These are phyloP conservation scores for Rousettus madagascariensis DNA, from an alignment of 2,797 vertebrate genomes.

Conservation along the genomic window DNA sequence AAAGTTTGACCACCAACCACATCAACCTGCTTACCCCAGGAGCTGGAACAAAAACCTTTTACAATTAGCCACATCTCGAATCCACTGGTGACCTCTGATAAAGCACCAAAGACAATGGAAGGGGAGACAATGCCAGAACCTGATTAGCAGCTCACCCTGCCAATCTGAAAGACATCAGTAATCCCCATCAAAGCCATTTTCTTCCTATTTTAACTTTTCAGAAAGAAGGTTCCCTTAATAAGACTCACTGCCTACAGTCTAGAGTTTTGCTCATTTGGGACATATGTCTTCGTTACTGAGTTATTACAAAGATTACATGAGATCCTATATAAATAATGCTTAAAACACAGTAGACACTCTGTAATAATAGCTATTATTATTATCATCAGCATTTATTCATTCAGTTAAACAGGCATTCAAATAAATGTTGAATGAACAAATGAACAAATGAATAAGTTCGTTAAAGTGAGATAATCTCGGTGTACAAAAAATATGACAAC, in stretches of 20 bases:
- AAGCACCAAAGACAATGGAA: neutral
- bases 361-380: constrained; percentile 29
- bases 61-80: neutral
- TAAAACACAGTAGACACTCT: neutral
- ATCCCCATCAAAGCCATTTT: neutral
- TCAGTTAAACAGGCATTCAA: constrained; percentile 4
- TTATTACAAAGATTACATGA: constrained; percentile 41
- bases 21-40: neutral
- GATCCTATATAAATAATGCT: constrained; percentile 42
- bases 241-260: neutral
- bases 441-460: constrained; percentile 6
- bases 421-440: constrained; percentile 45
- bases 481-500: neutral
- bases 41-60: neutral
- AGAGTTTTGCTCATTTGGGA: neutral
- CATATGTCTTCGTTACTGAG: neutral
- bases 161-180: neutral
- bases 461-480: neutral
- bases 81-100: neutral
- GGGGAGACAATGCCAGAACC: neutral
- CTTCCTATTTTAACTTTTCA: neutral
- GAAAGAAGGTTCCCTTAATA: constrained; percentile 17
- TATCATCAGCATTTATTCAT: constrained; percentile 51
- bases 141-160: neutral
- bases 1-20: neutral